Base-by-base conservation (phyloP, 35 echinoderm and acorn worm species). In the Lytechinus pictus region DNA sequence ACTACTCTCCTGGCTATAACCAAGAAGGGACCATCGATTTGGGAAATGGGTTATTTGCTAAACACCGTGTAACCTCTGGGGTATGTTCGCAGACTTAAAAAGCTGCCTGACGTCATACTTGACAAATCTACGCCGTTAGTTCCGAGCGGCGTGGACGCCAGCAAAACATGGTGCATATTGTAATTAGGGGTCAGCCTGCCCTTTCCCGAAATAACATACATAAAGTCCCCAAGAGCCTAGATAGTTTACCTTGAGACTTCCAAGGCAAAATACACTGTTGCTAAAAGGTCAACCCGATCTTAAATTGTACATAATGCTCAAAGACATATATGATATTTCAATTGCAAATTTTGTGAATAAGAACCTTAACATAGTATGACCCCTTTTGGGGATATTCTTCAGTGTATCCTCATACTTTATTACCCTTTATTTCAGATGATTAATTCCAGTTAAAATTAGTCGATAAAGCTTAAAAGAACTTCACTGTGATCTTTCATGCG, bases 21-120 rank as follows among this genome's bases (percentile, higher is more conserved):
- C 66, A 79, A 79, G 66, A 79, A 79, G 66, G 66, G 66, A 79
- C 66, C 66, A 79, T 79, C 66, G 66, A 79, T 79, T 79, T 79
- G 66, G 66, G 66, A 79, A n/a, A 79, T 79, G n/a, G 66, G 66
- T 79, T 79, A 79, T 79, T 79, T 79, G 66, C 66, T 79, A 79
- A 79, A 79, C 66, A 79, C 66, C 66, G 19, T 79, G 66, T 79
- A n/a, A 79, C 66, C 66, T 79, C 66, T 79, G n/a, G 66, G 66
- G 66, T 79, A 24, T 8, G 66, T 16, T 24, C 19, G 66, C 66
- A 79, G 66, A 79, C 16, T 79, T 79, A 79, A 79, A 24, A 79
- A 79, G 66, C 19, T 79, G 66, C 66, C 19, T 79, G 66, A 79
- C 66, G 66, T 79, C 66, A 79, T 79, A 7, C 66, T 24, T 79